Evolutionary conservation across 2,113 vertebrate species (phyloP), one percentile per base, ranked within the genome.

Genomic region (Trogon surrucura): DNA sequence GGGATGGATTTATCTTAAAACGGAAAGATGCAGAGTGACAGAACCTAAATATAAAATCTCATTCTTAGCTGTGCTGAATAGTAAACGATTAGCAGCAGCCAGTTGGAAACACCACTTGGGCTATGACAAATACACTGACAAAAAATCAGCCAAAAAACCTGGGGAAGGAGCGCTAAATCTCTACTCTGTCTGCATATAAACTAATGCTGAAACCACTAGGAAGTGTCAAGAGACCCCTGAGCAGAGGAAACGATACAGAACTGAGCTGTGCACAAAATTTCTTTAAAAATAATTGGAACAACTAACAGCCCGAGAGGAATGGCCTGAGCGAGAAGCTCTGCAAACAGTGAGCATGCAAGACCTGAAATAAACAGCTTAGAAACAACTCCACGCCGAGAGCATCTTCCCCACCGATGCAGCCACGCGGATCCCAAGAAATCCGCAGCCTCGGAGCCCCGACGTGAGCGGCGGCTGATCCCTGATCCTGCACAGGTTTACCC

Each of bases 1-100:
- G 88, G 89, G 86, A 91, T 34, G 77, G 86, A 79, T 92, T 95
- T 96, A 73, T 94, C 88, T 95, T 88, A 56, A 95, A 95, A 94
- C 34, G 77, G 67, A 92, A 96, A 89, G 70, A 45, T 62, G 45
- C 20, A 30, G 41, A 91, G 41, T 87, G 92, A 92, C 88, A 95
- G 73, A 89, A 72, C 30, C 83, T 94, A 93, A 97, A 95, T 94
- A 93, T 96, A 96, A 95, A 94, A 93, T 85, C 58, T 91, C 80
- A n/a, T 88, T 93, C 71, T 88, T 94, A 85, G 84, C 89, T 80
- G 70, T 79, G 81, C 80, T 85, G 91, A 94, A 94, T 91, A 91
- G 86, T 91, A 96, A 97, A 89, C 47, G 65, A 91, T 97, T 89
- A 96, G 66, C 77, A 85, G 77, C 95, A 93, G 92, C 88, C 91